phyloP scores from a whole-genome alignment of 35 echinoderm and acorn worm species.

The Lytechinus pictus region DNA sequence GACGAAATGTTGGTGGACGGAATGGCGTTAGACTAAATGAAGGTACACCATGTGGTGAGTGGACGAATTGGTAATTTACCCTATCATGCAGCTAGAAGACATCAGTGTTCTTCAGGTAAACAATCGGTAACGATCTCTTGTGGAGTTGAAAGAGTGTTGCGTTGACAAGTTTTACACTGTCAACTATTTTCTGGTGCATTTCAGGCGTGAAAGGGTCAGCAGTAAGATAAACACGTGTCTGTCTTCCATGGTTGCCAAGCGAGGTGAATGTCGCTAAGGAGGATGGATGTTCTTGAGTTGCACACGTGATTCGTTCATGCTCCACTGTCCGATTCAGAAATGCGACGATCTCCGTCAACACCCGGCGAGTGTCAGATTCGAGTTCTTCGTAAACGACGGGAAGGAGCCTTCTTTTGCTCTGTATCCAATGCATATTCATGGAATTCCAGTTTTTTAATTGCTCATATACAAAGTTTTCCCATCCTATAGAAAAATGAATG shows the following conservation, averaged over 20 bases:
- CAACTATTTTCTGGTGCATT: slow-evolving; percentile 42
- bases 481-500: slow-evolving; percentile 36
- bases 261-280: slow-evolving; percentile 61
- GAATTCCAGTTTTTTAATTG: slow-evolving; percentile 49
- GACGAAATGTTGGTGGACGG: too few relatives aligned
- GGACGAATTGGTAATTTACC: too few relatives aligned
- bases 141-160: slow-evolving; percentile 41
- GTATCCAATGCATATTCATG: slow-evolving; percentile 62
- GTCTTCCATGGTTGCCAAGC: slow-evolving; percentile 62
- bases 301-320: slow-evolving; percentile 60
- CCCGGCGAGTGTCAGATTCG: slow-evolving; percentile 52
- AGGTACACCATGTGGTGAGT: too few relatives aligned
- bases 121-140: slow-evolving; percentile 22
- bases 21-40: too few relatives aligned
- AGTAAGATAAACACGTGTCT: slow-evolving; percentile 67
- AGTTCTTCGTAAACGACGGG: slow-evolving; percentile 69
- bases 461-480: slow-evolving; percentile 45
- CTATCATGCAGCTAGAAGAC: not conserved
- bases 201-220: slow-evolving; percentile 56
- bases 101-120: slow-evolving; percentile 52
- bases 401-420: not conserved
- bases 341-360: slow-evolving; percentile 57
- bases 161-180: slow-evolving; percentile 59
- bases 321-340: slow-evolving; percentile 60
- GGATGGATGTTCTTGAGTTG: slow-evolving; percentile 70